Conservation (phyloP, 2,113 vertebrate genomes). For the Promerops cafer region DNA sequence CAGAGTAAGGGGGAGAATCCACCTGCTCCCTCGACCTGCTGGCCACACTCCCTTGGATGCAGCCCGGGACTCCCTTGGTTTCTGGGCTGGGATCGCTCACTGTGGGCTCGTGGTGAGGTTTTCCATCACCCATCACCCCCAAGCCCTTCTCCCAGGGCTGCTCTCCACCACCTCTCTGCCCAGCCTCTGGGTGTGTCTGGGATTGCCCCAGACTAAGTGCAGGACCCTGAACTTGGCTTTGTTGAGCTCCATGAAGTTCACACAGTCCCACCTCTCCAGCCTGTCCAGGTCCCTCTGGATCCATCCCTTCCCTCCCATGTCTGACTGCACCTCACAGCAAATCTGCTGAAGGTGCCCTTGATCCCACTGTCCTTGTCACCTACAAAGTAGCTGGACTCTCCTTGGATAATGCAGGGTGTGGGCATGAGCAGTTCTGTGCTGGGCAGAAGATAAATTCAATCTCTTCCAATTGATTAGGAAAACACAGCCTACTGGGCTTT, state of each 20-base stretch:
- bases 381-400: background rate
- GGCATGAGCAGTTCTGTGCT: background rate
- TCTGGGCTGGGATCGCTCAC: background rate
- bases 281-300: background rate
- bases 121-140: background rate
- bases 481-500: background rate
- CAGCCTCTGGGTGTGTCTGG: background rate
- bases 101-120: background rate
- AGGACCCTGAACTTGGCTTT: background rate
- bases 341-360: background rate
- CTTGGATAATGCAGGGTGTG: accelerated
- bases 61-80: background rate
- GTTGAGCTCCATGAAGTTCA: background rate
- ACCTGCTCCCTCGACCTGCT: background rate
- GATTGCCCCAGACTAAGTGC: background rate
- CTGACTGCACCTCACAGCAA: background rate
- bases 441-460: background rate
- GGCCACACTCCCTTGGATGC: background rate
- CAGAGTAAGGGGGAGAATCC: background rate
- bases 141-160: background rate
- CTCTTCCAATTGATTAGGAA: background rate
- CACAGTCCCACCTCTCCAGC: background rate
- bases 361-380: background rate
- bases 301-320: background rate
- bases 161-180: background rate